phyloP scores from a whole-genome alignment of 2,888 invertebrate genomes.

The Cheilosia variabilis region DNA sequence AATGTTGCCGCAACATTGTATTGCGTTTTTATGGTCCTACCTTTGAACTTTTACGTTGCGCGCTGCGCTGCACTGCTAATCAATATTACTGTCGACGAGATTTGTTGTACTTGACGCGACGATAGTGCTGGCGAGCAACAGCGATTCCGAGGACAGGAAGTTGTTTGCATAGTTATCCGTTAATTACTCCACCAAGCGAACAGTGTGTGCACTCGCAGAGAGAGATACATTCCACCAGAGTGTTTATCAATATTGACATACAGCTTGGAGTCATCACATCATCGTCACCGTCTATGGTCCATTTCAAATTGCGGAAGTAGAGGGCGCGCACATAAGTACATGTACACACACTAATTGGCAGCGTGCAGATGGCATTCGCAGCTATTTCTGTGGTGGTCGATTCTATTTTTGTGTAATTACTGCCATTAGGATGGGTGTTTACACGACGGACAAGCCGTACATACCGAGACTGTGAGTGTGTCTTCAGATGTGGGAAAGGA shows the following conservation, averaged over 20 bases:
- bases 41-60: conserved; percentile 58
- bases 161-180: conserved; percentile 53
- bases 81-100: conserved; percentile 50
- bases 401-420: conserved; percentile 46
- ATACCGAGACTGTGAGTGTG: not conserved
- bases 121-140: not conserved
- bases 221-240: conserved; percentile 43
- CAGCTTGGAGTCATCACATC: conserved; percentile 62
- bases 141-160: conserved; percentile 49
- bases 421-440: conserved; percentile 61
- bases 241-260: conserved; percentile 74
- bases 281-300: conserved; percentile 55
- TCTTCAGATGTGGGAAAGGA: conserved; percentile 53
- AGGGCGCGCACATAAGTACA: conserved; percentile 33
- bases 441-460: conserved; percentile 23
- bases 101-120: conserved; percentile 10
- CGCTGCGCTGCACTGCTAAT: conserved; percentile 36
- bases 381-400: too few species aligned
- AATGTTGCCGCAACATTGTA: conserved; percentile 71
- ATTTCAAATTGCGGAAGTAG: conserved; percentile 72
- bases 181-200: conserved; percentile 41
- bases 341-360: conserved; percentile 43
- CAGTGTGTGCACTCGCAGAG: not conserved
- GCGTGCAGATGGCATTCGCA: not conserved
- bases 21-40: conserved; percentile 44